Evolutionary conservation across 2,888 invertebrate species (phyloP).

Genomic region (Resseliella maxima): DNA sequence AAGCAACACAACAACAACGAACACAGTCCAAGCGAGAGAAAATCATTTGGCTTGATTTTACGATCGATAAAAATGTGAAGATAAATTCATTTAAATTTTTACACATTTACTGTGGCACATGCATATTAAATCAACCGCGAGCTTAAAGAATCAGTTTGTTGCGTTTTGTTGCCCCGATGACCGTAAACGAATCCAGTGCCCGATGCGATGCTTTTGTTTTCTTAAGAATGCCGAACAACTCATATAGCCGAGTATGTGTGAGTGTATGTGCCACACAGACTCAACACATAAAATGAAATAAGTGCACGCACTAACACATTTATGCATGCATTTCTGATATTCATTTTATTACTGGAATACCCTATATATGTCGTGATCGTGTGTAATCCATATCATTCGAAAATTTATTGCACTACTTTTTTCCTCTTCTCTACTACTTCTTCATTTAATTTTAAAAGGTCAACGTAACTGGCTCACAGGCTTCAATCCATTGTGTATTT

Average conservation of each 20-base stretch:
- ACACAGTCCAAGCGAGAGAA: neutral
- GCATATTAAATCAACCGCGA: constrained; percentile 15
- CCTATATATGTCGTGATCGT: constrained; percentile 27
- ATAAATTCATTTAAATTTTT: constrained; percentile 51
- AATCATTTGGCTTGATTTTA: constrained; percentile 28
- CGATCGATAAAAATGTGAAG: constrained; percentile 41
- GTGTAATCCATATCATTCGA: constrained; percentile 34
- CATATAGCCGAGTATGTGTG: neutral
- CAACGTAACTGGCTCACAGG: constrained; percentile 12
- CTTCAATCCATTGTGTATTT: neutral
- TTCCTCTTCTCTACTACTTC: neutral
- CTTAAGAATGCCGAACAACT: constrained; percentile 7
- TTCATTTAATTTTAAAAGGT: neutral
- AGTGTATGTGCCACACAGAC: neutral
- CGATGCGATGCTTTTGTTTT: neutral
- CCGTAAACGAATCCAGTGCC: neutral
- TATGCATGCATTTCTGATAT: constrained; percentile 29
- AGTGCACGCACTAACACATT: constrained; percentile 18
- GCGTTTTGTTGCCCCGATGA: neutral
- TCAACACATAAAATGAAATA: neutral
- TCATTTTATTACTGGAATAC: constrained; percentile 48
- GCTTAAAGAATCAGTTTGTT: neutral
- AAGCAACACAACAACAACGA: neutral
- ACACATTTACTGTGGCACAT: constrained; percentile 24
- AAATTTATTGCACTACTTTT: constrained; percentile 26